Evolutionary conservation across 2,113 vertebrate species (phyloP).

Genomic region (Conger conger): DNA sequence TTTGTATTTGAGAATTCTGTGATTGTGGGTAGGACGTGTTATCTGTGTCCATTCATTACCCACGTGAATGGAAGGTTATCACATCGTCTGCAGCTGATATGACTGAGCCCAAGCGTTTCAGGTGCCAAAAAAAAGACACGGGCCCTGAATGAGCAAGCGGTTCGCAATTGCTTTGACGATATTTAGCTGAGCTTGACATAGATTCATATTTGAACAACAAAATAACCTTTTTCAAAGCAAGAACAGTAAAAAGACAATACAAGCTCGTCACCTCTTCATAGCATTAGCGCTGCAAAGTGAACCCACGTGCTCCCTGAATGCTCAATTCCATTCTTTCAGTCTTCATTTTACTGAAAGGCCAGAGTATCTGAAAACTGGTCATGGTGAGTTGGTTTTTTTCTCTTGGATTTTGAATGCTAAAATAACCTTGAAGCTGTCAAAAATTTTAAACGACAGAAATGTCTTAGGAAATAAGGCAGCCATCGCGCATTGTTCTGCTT

Average conservation of each 20-base stretch:
- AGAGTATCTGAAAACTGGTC: not conserved
- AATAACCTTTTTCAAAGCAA: no score
- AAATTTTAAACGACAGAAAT: not conserved
- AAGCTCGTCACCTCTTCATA: not conserved
- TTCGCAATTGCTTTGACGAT: not conserved
- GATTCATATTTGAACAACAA: no score
- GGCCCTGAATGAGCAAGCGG: not conserved
- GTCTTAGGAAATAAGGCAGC: not conserved
- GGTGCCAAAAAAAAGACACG: not conserved
- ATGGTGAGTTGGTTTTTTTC: not conserved
- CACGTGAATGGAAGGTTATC: not conserved
- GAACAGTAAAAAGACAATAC: not conserved
- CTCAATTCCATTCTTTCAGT: not conserved
- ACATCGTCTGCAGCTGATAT: not conserved
- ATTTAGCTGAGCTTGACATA: not conserved
- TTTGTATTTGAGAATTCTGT: not conserved
- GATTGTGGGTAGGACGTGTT: not conserved
- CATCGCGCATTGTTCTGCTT: not conserved
- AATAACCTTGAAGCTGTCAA: slow-evolving; percentile 3
- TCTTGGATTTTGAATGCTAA: not conserved
- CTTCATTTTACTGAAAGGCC: not conserved
- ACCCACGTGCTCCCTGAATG: not conserved
- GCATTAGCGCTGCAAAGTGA: not conserved
- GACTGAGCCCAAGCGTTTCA: not conserved
- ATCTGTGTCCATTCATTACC: not conserved